A percentile compares a stretch with the other conserved stretches of the same genome.
These are phyloP conservation scores for Deilephila porcellus DNA, from an alignment of 2,888 invertebrate species.

Conservation along the genomic window DNA sequence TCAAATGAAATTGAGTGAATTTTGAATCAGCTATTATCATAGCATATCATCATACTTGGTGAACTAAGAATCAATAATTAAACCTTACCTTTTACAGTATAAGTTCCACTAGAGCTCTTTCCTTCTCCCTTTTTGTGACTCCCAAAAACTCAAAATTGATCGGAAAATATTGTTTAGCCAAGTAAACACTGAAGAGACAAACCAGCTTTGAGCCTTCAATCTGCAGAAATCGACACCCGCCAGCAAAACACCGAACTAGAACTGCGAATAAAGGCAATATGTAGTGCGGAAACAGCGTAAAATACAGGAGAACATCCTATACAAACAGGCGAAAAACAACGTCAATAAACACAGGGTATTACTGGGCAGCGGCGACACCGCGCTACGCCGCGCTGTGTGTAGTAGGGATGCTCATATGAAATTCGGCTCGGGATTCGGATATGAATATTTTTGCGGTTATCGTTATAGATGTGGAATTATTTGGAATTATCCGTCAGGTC, in stretches of 20 bases:
- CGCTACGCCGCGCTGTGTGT: not conserved
- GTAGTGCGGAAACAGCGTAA: slow-evolving; percentile 4
- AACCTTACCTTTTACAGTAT: too few relatives aligned
- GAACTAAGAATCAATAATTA: too few relatives aligned
- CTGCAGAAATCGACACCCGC: not conserved
- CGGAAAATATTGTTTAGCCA: too few relatives aligned
- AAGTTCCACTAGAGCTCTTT: too few relatives aligned
- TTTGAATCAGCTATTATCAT: too few relatives aligned
- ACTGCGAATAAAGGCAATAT: not conserved
- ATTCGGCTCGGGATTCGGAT: not conserved
- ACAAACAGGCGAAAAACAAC: slow-evolving; percentile 5
- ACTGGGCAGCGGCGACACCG: not conserved
- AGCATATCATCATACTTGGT: too few relatives aligned
- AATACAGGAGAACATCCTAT: not conserved
- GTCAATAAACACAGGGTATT: slow-evolving; percentile 7
- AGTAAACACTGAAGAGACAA: too few relatives aligned
- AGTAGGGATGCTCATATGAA: not conserved
- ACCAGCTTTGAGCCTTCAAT: not conserved
- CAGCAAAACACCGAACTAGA: not conserved
- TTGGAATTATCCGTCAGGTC: too few relatives aligned
- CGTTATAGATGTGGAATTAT: too few relatives aligned
- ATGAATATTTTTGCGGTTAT: not conserved
- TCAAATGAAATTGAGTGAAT: too few relatives aligned
- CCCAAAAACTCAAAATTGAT: too few relatives aligned
- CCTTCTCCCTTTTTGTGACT: too few relatives aligned